A percentile compares a stretch with the other conserved stretches of the same genome.
phyloP scores from a whole-genome alignment of 2,888 invertebrate species.

The Griposia aprilina region DNA sequence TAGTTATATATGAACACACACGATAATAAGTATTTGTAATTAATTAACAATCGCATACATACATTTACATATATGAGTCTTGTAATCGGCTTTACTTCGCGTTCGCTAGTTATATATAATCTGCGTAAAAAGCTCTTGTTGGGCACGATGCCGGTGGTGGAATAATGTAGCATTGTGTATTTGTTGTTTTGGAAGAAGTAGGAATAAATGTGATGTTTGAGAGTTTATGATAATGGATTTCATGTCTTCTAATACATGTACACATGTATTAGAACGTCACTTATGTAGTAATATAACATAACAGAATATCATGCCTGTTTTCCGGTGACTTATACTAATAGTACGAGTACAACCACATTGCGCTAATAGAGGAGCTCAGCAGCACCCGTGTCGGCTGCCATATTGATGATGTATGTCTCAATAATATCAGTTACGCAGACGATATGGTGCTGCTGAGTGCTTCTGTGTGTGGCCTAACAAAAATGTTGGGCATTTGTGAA shows the following conservation, averaged over 20 bases:
- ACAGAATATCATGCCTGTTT: neutral
- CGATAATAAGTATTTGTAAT: neutral
- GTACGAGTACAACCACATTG: too few species aligned
- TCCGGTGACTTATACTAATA: too few species aligned
- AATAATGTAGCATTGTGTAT: constrained; percentile 13
- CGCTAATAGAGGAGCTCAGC: too few species aligned
- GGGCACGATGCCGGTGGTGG: constrained; percentile 2
- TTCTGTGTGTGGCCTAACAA: too few species aligned
- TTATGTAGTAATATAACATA: neutral
- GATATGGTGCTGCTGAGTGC: too few species aligned
- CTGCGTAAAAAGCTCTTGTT: constrained; percentile 45
- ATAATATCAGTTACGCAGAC: too few species aligned
- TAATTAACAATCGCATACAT: constrained; percentile 10
- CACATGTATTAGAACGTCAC: neutral
- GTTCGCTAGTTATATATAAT: constrained; percentile 32
- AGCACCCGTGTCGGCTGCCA: too few species aligned
- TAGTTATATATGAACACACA: neutral
- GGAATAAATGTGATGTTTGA: neutral
- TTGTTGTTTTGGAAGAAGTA: neutral
- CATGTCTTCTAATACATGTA: neutral
- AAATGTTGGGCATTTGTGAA: too few species aligned
- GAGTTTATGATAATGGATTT: neutral
- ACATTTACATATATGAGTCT: constrained; percentile 34
- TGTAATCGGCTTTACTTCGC: constrained; percentile 48
- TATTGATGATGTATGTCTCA: too few species aligned